Conservation (phyloP, 2,797 vertebrate genomes). For the Macropodus opercularis region DNA sequence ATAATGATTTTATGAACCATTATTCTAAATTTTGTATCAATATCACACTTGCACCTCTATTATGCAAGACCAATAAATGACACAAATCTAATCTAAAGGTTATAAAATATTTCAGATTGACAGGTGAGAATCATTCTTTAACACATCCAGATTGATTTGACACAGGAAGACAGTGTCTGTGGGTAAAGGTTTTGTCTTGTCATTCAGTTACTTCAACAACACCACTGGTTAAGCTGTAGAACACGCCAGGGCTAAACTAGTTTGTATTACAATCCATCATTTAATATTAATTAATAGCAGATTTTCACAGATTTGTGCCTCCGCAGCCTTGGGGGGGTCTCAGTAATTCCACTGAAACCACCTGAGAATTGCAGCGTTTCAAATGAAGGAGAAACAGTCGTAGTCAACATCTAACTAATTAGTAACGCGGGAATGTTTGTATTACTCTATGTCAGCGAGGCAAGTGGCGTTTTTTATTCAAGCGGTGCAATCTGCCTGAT, state of each 20-base stretch:
- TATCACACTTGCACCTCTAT: no score
- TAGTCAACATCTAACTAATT: slow-evolving; percentile 44
- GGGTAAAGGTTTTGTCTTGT: not conserved
- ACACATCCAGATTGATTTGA: not conserved
- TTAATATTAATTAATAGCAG: not conserved
- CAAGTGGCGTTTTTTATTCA: not conserved
- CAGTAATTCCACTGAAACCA: not conserved
- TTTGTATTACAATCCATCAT: slow-evolving; percentile 13
- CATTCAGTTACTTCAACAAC: not conserved
- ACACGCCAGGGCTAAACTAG: slow-evolving; percentile 1
- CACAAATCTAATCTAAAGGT: not conserved
- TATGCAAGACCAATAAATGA: not conserved
- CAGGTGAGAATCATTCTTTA: not conserved
- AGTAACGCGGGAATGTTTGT: slow-evolving; percentile 17
- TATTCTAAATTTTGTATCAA: no score
- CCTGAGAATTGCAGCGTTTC: slow-evolving; percentile 10
- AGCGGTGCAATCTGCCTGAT: not conserved
- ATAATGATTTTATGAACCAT: no score
- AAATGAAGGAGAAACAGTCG: slow-evolving; percentile 16
- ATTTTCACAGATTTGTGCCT: slow-evolving; percentile 1
- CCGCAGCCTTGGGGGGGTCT: slow-evolving; percentile 11
- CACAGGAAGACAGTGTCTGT: not conserved
- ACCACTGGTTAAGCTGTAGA: not conserved
- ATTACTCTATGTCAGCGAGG: not conserved
- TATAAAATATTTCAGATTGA: slow-evolving; percentile 2